Evolutionary conservation across 2,888 invertebrate species (phyloP).

Genomic region (Tenthredo amoena): DNA sequence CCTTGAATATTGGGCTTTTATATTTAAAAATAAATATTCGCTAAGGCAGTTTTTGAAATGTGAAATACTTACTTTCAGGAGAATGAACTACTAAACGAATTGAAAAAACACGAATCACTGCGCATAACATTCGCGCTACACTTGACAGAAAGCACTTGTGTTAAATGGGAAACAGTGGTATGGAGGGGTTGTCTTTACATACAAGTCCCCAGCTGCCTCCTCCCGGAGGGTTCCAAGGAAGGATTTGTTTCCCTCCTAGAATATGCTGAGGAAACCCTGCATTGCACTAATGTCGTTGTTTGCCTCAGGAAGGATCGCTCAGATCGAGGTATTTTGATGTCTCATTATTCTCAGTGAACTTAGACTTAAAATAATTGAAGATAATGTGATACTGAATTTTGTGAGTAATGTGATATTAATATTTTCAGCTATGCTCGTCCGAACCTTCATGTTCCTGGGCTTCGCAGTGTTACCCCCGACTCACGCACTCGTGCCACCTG

Average conservation of each 20-base stretch:
- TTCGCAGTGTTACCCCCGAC: slow-evolving; percentile 93
- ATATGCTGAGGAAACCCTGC: slow-evolving; percentile 96
- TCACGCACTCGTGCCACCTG: slow-evolving; percentile 87
- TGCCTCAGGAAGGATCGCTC: slow-evolving; percentile 91
- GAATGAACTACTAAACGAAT: slow-evolving; percentile 82
- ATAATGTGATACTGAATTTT: not conserved
- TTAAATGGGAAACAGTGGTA: slow-evolving; percentile 92
- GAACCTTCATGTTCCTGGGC: slow-evolving; percentile 98
- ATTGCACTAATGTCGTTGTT: slow-evolving; percentile 89
- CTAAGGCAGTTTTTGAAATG: not conserved
- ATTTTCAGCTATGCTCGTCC: slow-evolving; percentile 87
- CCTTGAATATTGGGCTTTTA: not conserved
- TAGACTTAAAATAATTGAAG: not conserved
- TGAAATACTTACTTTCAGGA: slow-evolving; percentile 70
- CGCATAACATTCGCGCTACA: slow-evolving; percentile 89
- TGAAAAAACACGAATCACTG: slow-evolving; percentile 85
- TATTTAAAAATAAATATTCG: not conserved
- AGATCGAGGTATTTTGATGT: slow-evolving; percentile 83
- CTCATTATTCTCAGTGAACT: not conserved
- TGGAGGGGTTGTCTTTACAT: slow-evolving; percentile 91
- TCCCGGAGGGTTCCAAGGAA: slow-evolving; percentile 96
- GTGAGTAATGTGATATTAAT: not conserved
- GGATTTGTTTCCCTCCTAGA: slow-evolving; percentile 96
- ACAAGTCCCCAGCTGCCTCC: slow-evolving; percentile 91
- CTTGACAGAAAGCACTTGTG: slow-evolving; percentile 88